phyloP scores from a whole-genome alignment of 2,888 invertebrate genomes.

The Polydesmus complanatus region DNA sequence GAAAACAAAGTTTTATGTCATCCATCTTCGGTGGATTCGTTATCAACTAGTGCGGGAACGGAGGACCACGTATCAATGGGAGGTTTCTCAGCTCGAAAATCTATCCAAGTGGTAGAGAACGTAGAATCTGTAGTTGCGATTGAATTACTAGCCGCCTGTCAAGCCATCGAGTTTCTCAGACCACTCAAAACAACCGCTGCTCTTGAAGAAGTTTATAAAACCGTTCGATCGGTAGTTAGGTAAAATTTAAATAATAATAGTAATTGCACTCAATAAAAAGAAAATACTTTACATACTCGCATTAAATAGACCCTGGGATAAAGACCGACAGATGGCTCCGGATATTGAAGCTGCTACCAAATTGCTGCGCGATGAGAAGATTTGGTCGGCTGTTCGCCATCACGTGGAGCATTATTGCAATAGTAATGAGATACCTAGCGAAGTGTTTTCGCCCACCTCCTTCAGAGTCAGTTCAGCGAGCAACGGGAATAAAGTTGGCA shows the following conservation, averaged over 20 bases:
- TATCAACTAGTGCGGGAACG: constrained; percentile 50
- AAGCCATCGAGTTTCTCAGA: constrained; percentile 50
- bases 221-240: constrained; percentile 41
- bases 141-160: constrained; percentile 49
- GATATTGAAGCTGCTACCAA: constrained; percentile 46
- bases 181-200: constrained; percentile 48
- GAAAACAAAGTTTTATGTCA: constrained; percentile 55
- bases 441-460: constrained; percentile 13
- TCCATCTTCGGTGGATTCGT: constrained; percentile 49
- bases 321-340: constrained; percentile 49
- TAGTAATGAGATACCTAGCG: constrained; percentile 17
- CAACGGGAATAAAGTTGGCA: too few species aligned
- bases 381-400: constrained; percentile 41
- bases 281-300: neutral
- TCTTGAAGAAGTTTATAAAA: constrained; percentile 46
- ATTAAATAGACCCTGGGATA: constrained; percentile 41
- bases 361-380: constrained; percentile 37
- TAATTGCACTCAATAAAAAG: neutral
- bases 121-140: constrained; percentile 48
- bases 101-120: constrained; percentile 40
- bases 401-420: constrained; percentile 34
- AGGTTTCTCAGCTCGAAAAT: constrained; percentile 48
- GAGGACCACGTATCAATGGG: constrained; percentile 60
- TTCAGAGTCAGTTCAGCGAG: neutral
- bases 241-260: constrained; percentile 22